phyloP scores from a whole-genome alignment of 1,140 invertebrate species.

The Vollenhovia emeryi region DNA sequence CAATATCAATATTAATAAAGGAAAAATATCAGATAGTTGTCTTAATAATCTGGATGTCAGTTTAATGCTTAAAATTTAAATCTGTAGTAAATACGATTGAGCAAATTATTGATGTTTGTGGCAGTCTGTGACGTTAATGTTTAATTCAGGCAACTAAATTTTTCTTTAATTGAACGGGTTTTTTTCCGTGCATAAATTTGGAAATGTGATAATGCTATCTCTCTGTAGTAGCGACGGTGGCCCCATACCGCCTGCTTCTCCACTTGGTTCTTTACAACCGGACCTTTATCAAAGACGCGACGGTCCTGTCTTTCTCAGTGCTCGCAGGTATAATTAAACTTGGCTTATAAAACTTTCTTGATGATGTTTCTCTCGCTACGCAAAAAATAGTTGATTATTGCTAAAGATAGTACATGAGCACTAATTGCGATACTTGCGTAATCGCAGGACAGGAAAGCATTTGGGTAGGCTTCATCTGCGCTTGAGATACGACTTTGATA shows the following conservation, averaged over 20 bases:
- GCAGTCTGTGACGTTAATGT: no score
- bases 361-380: background rate
- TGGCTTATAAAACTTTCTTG: conserved; percentile 9
- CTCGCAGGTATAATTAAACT: conserved; percentile 79
- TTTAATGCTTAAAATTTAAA: no score
- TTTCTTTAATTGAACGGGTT: no score
- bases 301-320: conserved; percentile 90
- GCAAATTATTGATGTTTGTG: no score
- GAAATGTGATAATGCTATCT: background rate
- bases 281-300: conserved; percentile 93
- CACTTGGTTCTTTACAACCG: conserved; percentile 93
- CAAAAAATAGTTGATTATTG: background rate
- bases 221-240: conserved; percentile 70
- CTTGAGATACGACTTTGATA: conserved; percentile 95
- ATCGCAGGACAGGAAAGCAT: conserved; percentile 85
- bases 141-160: no score
- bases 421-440: background rate
- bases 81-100: no score
- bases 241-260: conserved; percentile 88
- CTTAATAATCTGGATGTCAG: no score
- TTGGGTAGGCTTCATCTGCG: conserved; percentile 93
- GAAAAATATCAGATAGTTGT: no score
- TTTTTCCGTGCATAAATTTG: background rate
- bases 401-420: background rate
- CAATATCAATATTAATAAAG: no score